These are phyloP conservation scores for Mythimna lalbum DNA, from an alignment of 2,888 invertebrate genomes.

Conservation along the genomic window DNA sequence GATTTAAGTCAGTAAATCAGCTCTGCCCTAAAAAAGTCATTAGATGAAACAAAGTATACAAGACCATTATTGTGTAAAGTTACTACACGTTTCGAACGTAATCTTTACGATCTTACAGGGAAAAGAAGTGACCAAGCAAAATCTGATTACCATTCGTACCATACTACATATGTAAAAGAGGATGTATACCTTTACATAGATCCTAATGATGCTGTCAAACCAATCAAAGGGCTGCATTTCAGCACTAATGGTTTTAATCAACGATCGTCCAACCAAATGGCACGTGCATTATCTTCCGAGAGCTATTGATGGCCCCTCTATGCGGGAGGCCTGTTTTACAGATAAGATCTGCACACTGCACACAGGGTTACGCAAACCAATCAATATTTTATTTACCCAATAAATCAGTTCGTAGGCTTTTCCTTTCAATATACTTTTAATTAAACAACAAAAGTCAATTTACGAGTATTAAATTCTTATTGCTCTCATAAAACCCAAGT, in stretches of 20 bases:
- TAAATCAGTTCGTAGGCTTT: conserved; percentile 37
- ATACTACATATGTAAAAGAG: not conserved
- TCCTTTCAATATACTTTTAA: conserved; percentile 43
- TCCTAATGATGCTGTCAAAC: not conserved
- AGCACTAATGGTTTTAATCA: not conserved
- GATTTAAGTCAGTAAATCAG: no score
- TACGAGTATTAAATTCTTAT: conserved; percentile 42
- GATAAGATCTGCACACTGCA: conserved; percentile 34
- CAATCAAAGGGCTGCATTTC: not conserved
- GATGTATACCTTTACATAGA: not conserved
- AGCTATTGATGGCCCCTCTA: conserved; percentile 16
- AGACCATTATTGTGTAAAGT: no score
- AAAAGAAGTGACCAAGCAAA: no score
- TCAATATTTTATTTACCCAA: conserved; percentile 36
- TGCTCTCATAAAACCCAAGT: conserved; percentile 60
- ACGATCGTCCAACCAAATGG: not conserved
- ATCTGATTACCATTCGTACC: not conserved
- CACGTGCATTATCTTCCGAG: conserved; percentile 6
- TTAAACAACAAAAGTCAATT: conserved; percentile 49
- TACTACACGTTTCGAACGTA: no score
- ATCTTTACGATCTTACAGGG: no score
- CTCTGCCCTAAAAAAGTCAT: no score
- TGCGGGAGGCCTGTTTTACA: conserved; percentile 26
- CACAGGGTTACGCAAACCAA: conserved; percentile 37
- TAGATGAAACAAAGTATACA: no score